Base-by-base conservation (phyloP, 2,888 invertebrate species). In the Dryococelus australis region DNA sequence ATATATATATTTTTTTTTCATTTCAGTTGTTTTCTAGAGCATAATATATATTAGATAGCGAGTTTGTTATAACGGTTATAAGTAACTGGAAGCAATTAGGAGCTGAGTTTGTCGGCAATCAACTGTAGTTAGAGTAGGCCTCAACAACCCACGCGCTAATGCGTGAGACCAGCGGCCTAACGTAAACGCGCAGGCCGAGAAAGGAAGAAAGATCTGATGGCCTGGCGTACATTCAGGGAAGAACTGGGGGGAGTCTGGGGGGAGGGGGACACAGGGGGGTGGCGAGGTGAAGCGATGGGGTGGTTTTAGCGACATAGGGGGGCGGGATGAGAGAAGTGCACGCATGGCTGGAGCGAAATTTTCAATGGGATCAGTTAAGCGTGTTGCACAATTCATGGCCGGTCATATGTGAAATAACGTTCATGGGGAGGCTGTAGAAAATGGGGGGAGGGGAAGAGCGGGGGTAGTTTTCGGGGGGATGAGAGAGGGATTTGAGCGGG, bases 301-400 rank as follows among this genome's bases (percentile, higher is more conserved):
- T 83, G 83, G 43, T 83, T 83, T 83, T 83, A 83, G 83, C 43
- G 83, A 28, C 83, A 83, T 24, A 28, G 43, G 28, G 51, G 24
- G 84, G 79, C 87, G 87, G 86, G 86, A 83, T 84, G 87, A 53
- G 85, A 87, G 87, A 78, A 85, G 53, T 85, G 85, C 88, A 87
- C 87, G 87, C 88, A 88, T 87, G 88, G 88, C 86, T 86, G 89
- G 84, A 89, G 87, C 88, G 85, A 88, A 89, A 89, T 90, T 90
- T 90, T 91, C 90, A 94, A 94, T 94, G 93, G 93, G 93, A 93
- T 93, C 94, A 94, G 93, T 94, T 94, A 94, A 94, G 94, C 94
- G 94, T 94, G 94, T 93, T 93, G 93, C 92, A 93, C 94, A 94
- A 94, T 94, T 94, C 94, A 93, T 93, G 94, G 93, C 92, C 94